Conservation (phyloP, 2,113 vertebrate genomes). For the Nothocercus nigrocapillus region DNA sequence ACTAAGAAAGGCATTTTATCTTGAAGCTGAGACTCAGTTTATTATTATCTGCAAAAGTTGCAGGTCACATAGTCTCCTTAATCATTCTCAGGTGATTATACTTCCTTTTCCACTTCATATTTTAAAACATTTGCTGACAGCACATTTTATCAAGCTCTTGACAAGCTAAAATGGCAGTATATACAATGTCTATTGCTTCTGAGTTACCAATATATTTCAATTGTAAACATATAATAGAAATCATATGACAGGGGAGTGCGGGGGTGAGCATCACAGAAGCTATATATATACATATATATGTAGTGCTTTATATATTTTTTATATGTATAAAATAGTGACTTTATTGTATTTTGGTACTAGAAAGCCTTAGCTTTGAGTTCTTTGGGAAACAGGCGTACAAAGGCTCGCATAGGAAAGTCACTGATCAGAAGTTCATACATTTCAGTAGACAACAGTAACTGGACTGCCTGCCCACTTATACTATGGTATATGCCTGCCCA, state of each 20-base stretch:
- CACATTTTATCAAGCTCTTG: not conserved
- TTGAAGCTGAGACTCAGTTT: slow-evolving; percentile 15
- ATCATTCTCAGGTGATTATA: not conserved
- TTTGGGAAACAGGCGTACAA: not conserved
- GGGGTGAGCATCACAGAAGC: accelerated
- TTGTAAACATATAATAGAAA: not conserved
- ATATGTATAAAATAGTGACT: not conserved
- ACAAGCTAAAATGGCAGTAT: not conserved
- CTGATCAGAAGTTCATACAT: not conserved
- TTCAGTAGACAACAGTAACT: not conserved
- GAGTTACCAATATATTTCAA: not conserved
- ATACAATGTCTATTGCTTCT: not conserved
- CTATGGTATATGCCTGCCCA: accelerated
- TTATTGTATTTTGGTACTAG: not conserved
- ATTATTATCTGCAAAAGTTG: slow-evolving; percentile 11
- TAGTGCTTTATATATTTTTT: not conserved
- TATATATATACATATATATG: not conserved
- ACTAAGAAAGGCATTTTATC: slow-evolving; percentile 13
- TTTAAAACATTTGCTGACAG: not conserved
- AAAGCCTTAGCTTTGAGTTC: not conserved
- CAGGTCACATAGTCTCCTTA: not conserved
- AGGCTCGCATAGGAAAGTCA: accelerated
- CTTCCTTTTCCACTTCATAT: not conserved
- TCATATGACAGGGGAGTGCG: not conserved
- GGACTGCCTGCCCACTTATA: not conserved